A percentile compares a stretch with the other conserved stretches of the same genome.
phyloP scores from a whole-genome alignment of 2,888 invertebrate species.

The Piscicola geometra region DNA sequence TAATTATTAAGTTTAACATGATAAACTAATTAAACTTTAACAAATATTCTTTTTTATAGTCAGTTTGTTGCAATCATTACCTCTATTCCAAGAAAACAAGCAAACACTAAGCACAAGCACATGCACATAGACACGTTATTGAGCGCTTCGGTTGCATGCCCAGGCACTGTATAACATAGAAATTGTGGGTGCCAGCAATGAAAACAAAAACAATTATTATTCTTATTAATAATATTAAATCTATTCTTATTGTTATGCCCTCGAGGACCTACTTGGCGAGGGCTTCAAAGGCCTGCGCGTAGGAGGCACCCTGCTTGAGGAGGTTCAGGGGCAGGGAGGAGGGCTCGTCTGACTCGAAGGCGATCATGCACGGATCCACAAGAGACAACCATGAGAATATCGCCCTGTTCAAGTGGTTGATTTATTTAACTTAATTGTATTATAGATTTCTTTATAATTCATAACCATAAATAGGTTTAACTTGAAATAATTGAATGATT shows the following conservation, averaged over 20 bases:
- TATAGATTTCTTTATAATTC: not conserved
- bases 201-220: not conserved
- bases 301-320: not conserved
- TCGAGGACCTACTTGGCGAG: constrained; percentile 3
- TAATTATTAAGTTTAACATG: too few relatives aligned
- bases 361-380: not conserved
- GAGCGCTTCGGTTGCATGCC: too few relatives aligned
- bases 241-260: not conserved
- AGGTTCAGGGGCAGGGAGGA: not conserved
- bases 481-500: not conserved
- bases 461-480: not conserved
- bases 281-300: constrained; percentile 18
- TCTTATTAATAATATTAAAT: not conserved
- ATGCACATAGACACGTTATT: too few relatives aligned
- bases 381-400: constrained; percentile 20
- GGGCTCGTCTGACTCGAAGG: not conserved
- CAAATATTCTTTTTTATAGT: too few relatives aligned
- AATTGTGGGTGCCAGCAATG: too few relatives aligned
- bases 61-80: too few relatives aligned
- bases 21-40: too few relatives aligned
- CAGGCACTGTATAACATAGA: too few relatives aligned
- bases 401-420: not conserved
- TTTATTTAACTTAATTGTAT: not conserved
- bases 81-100: too few relatives aligned
- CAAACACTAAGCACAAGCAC: too few relatives aligned